phyloP scores from a whole-genome alignment of 1,140 invertebrate genomes.

The Polyergus mexicanus region DNA sequence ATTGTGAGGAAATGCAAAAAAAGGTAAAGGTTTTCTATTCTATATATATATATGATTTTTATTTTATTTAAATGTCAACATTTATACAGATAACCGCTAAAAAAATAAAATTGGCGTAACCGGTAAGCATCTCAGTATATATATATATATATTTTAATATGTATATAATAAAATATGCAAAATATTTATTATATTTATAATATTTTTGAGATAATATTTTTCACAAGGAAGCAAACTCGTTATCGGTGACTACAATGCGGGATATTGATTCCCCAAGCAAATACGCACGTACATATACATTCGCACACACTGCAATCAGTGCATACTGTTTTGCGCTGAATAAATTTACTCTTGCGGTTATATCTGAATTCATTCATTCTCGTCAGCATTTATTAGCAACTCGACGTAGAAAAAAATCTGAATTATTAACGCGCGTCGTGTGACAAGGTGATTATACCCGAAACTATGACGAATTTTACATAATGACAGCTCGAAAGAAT shows the following conservation, averaged over 20 bases:
- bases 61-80: not conserved
- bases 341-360: conserved; percentile 5
- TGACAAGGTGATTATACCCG: not conserved
- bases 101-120: not conserved
- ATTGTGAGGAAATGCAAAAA: not conserved
- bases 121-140: not conserved
- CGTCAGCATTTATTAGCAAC: conserved; percentile 34
- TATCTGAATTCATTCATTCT: conserved; percentile 23
- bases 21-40: not conserved
- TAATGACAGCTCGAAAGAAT: not conserved
- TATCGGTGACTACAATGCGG: not conserved
- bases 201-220: conserved; percentile 16
- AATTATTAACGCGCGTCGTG: not conserved
- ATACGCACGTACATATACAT: not conserved
- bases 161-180: not conserved
- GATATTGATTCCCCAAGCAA: not conserved
- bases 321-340: conserved; percentile 37
- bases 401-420: not conserved
- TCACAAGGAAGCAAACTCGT: not conserved
- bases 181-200: not conserved
- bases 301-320: not conserved
- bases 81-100: not conserved
- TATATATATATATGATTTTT: not conserved
- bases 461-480: not conserved
- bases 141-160: not conserved